Evolutionary conservation across 1,140 invertebrate genomes (phyloP).

Genomic region (Idris sp.): DNA sequence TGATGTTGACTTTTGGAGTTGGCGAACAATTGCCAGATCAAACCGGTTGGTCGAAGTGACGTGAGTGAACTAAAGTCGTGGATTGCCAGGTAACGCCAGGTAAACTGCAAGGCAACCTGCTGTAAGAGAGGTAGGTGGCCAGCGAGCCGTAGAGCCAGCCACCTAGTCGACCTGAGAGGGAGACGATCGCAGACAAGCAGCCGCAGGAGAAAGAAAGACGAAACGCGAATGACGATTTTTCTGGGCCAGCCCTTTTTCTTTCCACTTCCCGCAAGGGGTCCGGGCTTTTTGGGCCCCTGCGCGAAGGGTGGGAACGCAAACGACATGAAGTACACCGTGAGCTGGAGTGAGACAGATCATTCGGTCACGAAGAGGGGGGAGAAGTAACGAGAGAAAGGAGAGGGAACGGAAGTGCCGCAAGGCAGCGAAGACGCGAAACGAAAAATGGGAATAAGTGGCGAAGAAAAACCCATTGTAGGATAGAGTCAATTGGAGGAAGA

Average conservation of each 20-base stretch:
- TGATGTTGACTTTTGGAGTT: conserved; percentile 23
- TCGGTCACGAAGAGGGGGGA: not conserved
- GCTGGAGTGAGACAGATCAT: conserved; percentile 3
- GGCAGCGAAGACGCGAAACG: conserved; percentile 43
- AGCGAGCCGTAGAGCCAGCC: conserved; percentile 60
- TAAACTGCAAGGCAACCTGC: conserved; percentile 69
- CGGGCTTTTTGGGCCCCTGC: conserved; percentile 3
- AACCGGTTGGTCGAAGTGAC: conserved; percentile 78
- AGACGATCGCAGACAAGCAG: conserved; percentile 31
- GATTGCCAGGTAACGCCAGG: conserved; percentile 77
- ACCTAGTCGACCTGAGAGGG: conserved; percentile 61
- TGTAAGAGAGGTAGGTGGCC: conserved; percentile 64
- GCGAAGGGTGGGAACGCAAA: conserved; percentile 34
- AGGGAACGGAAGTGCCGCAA: conserved; percentile 48
- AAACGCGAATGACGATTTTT: conserved; percentile 49
- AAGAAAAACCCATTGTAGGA: conserved; percentile 64
- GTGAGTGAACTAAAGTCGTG: conserved; percentile 77
- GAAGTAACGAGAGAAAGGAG: conserved; percentile 33
- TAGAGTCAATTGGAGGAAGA: conserved; percentile 54
- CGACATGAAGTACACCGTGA: conserved; percentile 58
- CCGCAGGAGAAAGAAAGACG: conserved; percentile 42
- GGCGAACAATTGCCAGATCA: conserved; percentile 62
- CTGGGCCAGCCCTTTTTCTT: conserved; percentile 52
- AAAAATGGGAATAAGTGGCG: conserved; percentile 31
- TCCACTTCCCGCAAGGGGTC: conserved; percentile 2